phyloP scores from a whole-genome alignment of 2,888 invertebrate genomes.

The Eremobia ochroleuca region DNA sequence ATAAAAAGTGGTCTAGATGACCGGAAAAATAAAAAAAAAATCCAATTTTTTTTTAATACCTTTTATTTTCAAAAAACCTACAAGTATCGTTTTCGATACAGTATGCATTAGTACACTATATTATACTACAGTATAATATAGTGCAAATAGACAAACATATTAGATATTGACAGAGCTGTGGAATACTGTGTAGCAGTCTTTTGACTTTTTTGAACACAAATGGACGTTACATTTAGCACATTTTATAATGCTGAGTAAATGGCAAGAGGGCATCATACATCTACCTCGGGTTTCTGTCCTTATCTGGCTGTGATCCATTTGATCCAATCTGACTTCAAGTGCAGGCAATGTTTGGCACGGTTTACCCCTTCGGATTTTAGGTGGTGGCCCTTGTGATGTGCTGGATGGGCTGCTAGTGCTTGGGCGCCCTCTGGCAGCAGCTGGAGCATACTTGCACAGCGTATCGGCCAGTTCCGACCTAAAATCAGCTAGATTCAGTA shows the following conservation, averaged over 20 bases:
- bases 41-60: no score
- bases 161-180: slow-evolving; percentile 8
- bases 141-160: neutral
- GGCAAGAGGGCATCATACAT: slow-evolving; percentile 37
- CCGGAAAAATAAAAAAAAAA: no score
- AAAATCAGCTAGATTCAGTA: slow-evolving; percentile 61
- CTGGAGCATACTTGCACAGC: slow-evolving; percentile 42
- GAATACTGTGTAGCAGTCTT: slow-evolving; percentile 25
- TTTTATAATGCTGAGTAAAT: slow-evolving; percentile 32
- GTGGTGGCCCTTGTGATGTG: slow-evolving; percentile 46
- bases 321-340: slow-evolving; percentile 55
- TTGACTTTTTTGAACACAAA: slow-evolving; percentile 15
- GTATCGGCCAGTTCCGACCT: slow-evolving; percentile 45
- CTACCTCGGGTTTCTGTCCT: slow-evolving; percentile 61
- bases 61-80: no score
- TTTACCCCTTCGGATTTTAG: slow-evolving; percentile 62
- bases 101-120: no score
- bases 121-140: no score
- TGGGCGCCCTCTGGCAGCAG: slow-evolving; percentile 62
- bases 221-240: slow-evolving; percentile 25
- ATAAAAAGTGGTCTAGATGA: no score
- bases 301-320: slow-evolving; percentile 59
- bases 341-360: slow-evolving; percentile 59
- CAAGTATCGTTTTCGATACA: no score
- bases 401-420: slow-evolving; percentile 57